Conservation (phyloP, 2,888 invertebrate genomes). For the Spodoptera exigua region DNA sequence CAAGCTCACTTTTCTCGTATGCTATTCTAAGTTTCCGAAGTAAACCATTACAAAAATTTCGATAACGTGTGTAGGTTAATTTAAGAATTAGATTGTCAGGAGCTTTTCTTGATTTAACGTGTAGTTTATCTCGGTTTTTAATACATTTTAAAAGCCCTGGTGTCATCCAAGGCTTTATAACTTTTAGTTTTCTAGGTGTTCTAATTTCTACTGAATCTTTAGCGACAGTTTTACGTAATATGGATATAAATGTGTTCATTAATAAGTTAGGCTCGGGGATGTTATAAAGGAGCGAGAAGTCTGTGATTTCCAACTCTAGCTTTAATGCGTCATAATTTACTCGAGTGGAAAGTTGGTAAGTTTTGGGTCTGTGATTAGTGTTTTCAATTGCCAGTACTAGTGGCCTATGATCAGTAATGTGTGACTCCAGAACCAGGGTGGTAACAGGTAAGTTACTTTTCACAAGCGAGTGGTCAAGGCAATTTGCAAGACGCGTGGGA, state of each 20-base stretch:
- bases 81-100: neutral
- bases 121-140: no score
- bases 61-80: neutral
- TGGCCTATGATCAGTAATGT: constrained; percentile 8
- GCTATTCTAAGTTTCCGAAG: constrained; percentile 1
- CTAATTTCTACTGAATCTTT: neutral
- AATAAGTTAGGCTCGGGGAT: neutral
- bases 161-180: no score
- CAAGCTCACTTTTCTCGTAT: constrained; percentile 6
- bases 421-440: neutral
- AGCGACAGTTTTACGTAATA: no score
- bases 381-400: constrained; percentile 1
- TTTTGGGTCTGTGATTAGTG: neutral
- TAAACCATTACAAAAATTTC: constrained; percentile 5
- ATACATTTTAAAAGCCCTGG: no score
- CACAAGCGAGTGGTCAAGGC: constrained; percentile 5
- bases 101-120: neutral
- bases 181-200: neutral
- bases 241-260: constrained; percentile 2
- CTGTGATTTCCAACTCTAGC: neutral
- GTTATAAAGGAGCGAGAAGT: neutral
- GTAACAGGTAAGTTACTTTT: constrained; percentile 1
- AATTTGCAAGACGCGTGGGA: constrained; percentile 3
- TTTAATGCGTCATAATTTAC: constrained; percentile 5
- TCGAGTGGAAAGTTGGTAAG: neutral